phyloP scores from a whole-genome alignment of 2,888 invertebrate genomes.

The Amphiduros pacificus region DNA sequence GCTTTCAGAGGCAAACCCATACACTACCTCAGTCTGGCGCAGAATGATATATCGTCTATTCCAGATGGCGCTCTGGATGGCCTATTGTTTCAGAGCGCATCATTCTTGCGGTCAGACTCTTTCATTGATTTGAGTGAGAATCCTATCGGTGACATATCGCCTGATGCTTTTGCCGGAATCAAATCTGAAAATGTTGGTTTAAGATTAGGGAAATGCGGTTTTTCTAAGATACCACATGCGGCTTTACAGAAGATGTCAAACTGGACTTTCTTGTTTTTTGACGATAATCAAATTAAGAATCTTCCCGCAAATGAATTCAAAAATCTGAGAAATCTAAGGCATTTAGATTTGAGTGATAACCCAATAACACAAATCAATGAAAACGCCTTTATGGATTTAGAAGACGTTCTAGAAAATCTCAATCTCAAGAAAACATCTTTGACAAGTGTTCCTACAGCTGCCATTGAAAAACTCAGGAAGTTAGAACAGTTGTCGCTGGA shows the following conservation, averaged over 20 bases:
- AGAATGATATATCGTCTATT: not conserved
- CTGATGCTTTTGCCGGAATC: not conserved
- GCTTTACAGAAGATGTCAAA: not conserved
- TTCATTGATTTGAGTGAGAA: not conserved
- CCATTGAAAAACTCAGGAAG: not conserved
- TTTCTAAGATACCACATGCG: not conserved
- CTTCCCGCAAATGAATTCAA: not conserved
- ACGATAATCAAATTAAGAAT: not conserved
- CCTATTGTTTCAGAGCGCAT: not conserved
- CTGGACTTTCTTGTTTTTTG: not conserved
- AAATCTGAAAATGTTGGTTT: not conserved
- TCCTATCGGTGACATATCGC: not conserved
- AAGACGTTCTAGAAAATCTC: not conserved
- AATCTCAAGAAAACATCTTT: not conserved
- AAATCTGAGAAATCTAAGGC: not conserved
- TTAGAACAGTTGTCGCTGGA: not conserved
- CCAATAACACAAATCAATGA: not conserved
- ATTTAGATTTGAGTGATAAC: not conserved
- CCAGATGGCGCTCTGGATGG: not conserved
- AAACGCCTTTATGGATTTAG: not conserved
- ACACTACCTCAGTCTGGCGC: not conserved
- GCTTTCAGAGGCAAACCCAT: not conserved
- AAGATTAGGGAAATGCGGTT: not conserved
- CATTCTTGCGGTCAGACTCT: not conserved
- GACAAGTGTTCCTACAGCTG: not conserved